Percentiles rank a stretch among this genome's conserved stretches.
Evolutionary conservation across 2,113 vertebrate genomes (phyloP).

Genomic region (Semnornis frantzii): DNA sequence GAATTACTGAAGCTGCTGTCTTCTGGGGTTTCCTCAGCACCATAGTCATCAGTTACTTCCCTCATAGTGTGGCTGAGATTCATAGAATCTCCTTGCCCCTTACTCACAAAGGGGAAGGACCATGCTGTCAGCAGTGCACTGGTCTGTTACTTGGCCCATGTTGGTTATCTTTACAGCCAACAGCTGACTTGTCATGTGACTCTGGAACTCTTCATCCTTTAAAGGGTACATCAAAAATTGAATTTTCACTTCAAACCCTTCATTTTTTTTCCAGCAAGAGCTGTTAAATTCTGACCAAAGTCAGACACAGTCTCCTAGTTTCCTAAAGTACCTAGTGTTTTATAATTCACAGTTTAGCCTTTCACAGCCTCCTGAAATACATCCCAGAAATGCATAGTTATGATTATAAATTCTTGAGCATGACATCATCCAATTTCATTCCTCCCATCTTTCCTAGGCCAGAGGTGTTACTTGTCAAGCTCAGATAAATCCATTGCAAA

Average conservation of each 20-base stretch:
- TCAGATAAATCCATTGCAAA: slow-evolving; percentile 80
- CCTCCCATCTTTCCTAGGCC: slow-evolving; percentile 67
- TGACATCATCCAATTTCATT: neutral
- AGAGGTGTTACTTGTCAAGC: slow-evolving; percentile 81
- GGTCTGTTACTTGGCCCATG: neutral
- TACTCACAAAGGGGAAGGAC: neutral
- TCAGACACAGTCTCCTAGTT: neutral
- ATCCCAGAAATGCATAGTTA: neutral
- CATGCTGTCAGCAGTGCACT: neutral
- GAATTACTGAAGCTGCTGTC: neutral
- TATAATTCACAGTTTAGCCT: neutral
- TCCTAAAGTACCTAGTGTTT: neutral
- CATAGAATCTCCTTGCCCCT: neutral
- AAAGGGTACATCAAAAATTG: neutral
- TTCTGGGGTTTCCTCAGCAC: neutral
- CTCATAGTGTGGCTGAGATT: neutral
- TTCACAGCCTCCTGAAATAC: neutral
- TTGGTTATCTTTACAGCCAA: neutral
- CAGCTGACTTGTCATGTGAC: neutral
- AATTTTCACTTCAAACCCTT: neutral
- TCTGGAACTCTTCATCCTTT: neutral
- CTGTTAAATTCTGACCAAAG: neutral
- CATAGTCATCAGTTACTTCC: neutral
- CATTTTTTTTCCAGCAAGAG: no score
- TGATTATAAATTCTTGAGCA: neutral